Base-by-base conservation (phyloP, 2,888 invertebrate genomes). In the Volucella bombylans region DNA sequence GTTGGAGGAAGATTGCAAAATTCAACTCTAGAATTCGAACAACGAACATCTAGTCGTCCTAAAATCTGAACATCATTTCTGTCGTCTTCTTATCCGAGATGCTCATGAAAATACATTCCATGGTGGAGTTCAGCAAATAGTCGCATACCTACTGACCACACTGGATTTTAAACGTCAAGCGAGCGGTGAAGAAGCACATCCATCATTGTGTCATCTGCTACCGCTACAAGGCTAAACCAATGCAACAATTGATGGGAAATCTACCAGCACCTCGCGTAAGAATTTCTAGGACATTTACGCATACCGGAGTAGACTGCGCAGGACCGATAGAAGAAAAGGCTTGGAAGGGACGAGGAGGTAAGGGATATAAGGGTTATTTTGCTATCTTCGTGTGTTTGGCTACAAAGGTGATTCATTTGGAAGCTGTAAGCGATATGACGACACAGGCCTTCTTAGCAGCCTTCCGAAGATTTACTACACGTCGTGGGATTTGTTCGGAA, bases 291-390 rank as follows among this genome's bases (percentile, higher is more conserved):
- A 85, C 86, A 11, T 87, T 87, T 55, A n/a, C 50, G 9, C 39
- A 57, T 31, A 77, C 74, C 8, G 86, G 86, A 14, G 69, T 80
- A 4, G 87, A 86, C 59, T 87, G 74, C 50, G 81, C 57, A 23
- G 18, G 18, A 23, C 18, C 18, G 18, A 23, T 23, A 2, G 0
- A 23, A 23, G 3, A 2, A 1, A 23, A 23, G 18, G 2, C 18
- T 23, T 31, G 41, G 54, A 54, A 54, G 18, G 54, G 18, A 39
- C 18, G 54, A 3, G 41, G 41, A 54, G 41, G 18, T 18, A 67
- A 67, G 54, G 10, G 47, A 14, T 45, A 18, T 41, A 85, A 85
- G 39, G 45, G 55, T 31, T 76, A 74, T 23, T 52, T 79, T 9
- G 69, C 62, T 2, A 45, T 72, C 8, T 79, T 79, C 50, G 38